Evolutionary conservation across 2,888 invertebrate species (phyloP).

Genomic region (Chrysolina oricalcia): DNA sequence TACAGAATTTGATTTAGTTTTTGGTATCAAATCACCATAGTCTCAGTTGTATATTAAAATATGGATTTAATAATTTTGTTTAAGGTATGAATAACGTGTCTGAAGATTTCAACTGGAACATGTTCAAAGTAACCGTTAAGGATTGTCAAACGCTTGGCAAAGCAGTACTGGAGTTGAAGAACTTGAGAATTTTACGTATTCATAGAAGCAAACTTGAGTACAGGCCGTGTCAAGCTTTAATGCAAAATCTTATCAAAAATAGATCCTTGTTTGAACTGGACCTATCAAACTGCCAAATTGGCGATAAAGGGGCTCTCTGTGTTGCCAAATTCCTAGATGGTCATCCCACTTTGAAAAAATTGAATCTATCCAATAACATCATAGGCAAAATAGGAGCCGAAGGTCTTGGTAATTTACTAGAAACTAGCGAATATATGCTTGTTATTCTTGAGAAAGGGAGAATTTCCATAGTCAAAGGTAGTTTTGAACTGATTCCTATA

Average conservation of each 20-base stretch:
- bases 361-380: conserved; percentile 73
- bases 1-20: conserved; percentile 72
- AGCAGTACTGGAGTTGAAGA: conserved; percentile 67
- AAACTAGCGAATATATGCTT: background rate
- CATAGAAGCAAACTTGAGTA: conserved; percentile 78
- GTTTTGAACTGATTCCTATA: too few species aligned
- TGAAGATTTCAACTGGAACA: conserved; percentile 75
- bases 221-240: conserved; percentile 75
- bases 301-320: conserved; percentile 78
- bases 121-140: conserved; percentile 76
- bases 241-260: conserved; percentile 68
- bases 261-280: conserved; percentile 75
- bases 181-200: conserved; percentile 74
- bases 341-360: conserved; percentile 72
- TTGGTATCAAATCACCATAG: conserved; percentile 58
- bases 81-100: conserved; percentile 71
- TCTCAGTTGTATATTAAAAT: too few species aligned
- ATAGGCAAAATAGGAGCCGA: conserved; percentile 62
- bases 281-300: conserved; percentile 79
- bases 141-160: conserved; percentile 76
- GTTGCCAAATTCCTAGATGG: conserved; percentile 75
- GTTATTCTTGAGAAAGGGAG: too few species aligned
- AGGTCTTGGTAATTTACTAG: conserved; percentile 62
- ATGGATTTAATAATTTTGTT: background rate
- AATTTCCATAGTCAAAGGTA: too few species aligned